Evolutionary conservation across 2,888 invertebrate genomes (phyloP).

Genomic region (Tricholauxania praeusta): DNA sequence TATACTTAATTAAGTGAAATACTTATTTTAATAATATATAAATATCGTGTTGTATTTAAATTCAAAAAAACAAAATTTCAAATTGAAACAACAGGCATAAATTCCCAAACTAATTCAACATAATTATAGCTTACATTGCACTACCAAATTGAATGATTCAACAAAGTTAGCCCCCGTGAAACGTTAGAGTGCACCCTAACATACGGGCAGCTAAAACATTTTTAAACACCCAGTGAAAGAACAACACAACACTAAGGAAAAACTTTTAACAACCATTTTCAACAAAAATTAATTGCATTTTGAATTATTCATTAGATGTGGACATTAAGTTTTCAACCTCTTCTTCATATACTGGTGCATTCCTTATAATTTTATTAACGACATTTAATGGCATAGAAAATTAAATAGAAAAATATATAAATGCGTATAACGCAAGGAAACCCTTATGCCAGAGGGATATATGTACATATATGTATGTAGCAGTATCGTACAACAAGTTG

Average conservation of each 20-base stretch:
- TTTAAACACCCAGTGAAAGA: no score
- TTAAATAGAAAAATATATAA: no score
- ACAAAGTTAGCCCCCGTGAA: slow-evolving; percentile 9
- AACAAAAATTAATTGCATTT: slow-evolving; percentile 9
- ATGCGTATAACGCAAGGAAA: no score
- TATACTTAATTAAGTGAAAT: no score
- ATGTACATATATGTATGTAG: no score
- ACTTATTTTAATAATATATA: no score
- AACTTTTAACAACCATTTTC: not conserved
- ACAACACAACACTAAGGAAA: no score
- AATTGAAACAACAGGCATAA: not conserved
- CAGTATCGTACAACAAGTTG: slow-evolving; percentile 4
- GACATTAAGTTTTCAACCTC: not conserved
- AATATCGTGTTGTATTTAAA: no score
- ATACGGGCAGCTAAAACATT: not conserved
- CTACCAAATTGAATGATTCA: slow-evolving; percentile 9
- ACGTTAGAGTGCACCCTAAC: not conserved
- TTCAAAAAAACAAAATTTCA: not conserved
- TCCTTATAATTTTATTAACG: slow-evolving; percentile 13
- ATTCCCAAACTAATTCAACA: no score
- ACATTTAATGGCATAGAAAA: not conserved
- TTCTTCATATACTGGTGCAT: not conserved
- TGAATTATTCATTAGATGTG: slow-evolving; percentile 19
- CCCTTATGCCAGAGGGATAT: no score
- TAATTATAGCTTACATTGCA: not conserved